A percentile compares a stretch with the other conserved stretches of the same genome.
Conservation (phyloP, 2,797 vertebrate species). For the Eupleurogrammus muticus region DNA sequence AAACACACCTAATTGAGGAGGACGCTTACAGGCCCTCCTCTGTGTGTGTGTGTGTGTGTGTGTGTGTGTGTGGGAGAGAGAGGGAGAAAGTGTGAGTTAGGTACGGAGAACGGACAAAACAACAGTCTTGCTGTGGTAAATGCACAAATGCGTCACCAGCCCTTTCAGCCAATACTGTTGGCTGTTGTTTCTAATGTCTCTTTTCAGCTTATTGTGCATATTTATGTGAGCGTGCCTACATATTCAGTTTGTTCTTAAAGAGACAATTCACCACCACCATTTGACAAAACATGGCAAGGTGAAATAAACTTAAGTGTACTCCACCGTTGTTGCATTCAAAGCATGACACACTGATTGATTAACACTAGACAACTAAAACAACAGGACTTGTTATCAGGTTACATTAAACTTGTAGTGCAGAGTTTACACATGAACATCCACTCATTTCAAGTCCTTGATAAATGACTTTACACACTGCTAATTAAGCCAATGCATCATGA, state of each 20-base stretch:
- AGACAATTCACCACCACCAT: not conserved
- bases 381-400: too few relatives aligned
- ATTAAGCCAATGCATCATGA: too few relatives aligned
- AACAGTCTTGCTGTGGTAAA: slow-evolving; percentile 50
- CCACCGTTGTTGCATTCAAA: too few relatives aligned
- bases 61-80: slow-evolving; percentile 34
- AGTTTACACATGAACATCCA: too few relatives aligned
- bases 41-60: slow-evolving; percentile 53
- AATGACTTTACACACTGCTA: too few relatives aligned
- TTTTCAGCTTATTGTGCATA: not conserved
- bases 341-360: too few relatives aligned
- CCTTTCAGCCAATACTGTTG: slow-evolving; percentile 10
- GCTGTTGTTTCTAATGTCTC: slow-evolving; percentile 15
- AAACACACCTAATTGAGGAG: slow-evolving; percentile 81
- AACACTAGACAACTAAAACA: too few relatives aligned
- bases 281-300: not conserved
- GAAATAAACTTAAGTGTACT: not conserved
- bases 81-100: slow-evolving; percentile 35
- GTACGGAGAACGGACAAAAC: slow-evolving; percentile 45
- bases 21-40: slow-evolving; percentile 74
- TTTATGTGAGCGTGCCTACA: not conserved
- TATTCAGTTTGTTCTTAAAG: not conserved
- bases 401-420: too few relatives aligned
- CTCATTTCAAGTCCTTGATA: too few relatives aligned
- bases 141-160: slow-evolving; percentile 19